Base-by-base conservation (phyloP, 2,113 vertebrate genomes). In the Protobothrops flavoviridis region DNA sequence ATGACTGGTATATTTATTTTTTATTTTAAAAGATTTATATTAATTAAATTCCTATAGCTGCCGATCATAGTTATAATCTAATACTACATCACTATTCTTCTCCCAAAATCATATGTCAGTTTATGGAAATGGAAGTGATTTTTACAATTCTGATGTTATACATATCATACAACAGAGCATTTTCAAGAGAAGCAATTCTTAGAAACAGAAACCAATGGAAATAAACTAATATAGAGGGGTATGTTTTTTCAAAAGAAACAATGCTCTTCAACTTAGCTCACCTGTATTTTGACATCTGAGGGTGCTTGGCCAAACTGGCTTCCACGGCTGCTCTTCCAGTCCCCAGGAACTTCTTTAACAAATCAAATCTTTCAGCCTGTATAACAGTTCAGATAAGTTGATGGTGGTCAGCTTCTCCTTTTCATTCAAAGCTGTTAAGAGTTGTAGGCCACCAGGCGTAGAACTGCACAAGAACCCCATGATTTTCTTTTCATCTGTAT, bases 361-460 rank as follows among this genome's bases (percentile, higher is more conserved):
- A 96, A 91, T 99, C 99, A 92, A 98, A 98, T 3, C 99, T 98
- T 81, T 97, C 57, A 99, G 93, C 64, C 96, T 96, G 90, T 97
- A 97, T 59, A 99, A 91, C 56, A 99, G 96, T 94, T 99, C 98
- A 1, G 94, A 93, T 87, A 99, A 95, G 13, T 87, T 94, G 87
- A 43, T 1, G 8, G 0, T 3, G 26, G 97, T 93, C 45, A 98
- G 92, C 57, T 95, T 94, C 24, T 96, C 96, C 88, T 93, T 96
- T 15, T 98, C 97, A 33, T 95, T 97, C 92, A 98, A 93, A 88
- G 93, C 52, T 23, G 94, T 90, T 81, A 98, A 89, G n/a, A 98
- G 94, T 5, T 98, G 96, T 93, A 96, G 95, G 69, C 97, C 74
- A 3, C 94, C 81, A 0, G 94, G 74, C 43, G 50, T 48, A 29